Evolutionary conservation across 1,140 invertebrate genomes (phyloP).

Genomic region (Drosophila takahashii): DNA sequence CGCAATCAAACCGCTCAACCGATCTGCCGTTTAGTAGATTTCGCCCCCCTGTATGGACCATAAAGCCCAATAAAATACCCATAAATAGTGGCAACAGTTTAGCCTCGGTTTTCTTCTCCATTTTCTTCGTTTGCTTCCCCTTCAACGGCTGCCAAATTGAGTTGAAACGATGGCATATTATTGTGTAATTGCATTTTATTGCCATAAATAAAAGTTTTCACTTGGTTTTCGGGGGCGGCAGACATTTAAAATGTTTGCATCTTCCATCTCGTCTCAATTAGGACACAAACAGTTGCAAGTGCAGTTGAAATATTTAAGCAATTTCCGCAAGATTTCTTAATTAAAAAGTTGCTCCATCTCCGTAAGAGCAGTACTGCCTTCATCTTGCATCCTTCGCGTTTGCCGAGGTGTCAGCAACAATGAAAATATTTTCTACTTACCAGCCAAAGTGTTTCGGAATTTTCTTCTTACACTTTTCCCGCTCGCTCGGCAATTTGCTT

Average conservation of each 20-base stretch:
- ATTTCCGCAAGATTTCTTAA: constrained; percentile 80
- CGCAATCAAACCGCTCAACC: constrained; percentile 60
- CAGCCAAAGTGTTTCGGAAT: constrained; percentile 50
- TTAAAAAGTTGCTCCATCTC: constrained; percentile 71
- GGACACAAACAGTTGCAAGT: constrained; percentile 64
- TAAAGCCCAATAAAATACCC: constrained; percentile 68
- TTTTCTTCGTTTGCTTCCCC: constrained; percentile 19
- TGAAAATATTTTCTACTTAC: constrained; percentile 79
- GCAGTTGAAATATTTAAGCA: constrained; percentile 77
- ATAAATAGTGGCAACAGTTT: constrained; percentile 58
- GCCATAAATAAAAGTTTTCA: constrained; percentile 67
- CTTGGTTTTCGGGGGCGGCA: not conserved
- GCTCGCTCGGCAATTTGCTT: constrained; percentile 71
- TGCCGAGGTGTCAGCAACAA: constrained; percentile 79
- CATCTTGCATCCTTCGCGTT: constrained; percentile 14
- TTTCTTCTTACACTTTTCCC: constrained; percentile 17
- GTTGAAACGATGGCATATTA: constrained; percentile 48
- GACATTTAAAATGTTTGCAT: constrained; percentile 23
- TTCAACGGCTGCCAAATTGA: constrained; percentile 39
- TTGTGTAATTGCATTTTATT: constrained; percentile 79
- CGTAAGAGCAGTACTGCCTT: not conserved
- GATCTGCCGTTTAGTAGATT: constrained; percentile 36
- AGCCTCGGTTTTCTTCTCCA: no score
- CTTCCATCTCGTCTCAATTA: constrained; percentile 63
- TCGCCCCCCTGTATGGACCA: constrained; percentile 34